Evolutionary conservation across 2,113 vertebrate species (phyloP), one percentile per base, ranked within the genome.

Genomic region (Phodopus roborovskii): DNA sequence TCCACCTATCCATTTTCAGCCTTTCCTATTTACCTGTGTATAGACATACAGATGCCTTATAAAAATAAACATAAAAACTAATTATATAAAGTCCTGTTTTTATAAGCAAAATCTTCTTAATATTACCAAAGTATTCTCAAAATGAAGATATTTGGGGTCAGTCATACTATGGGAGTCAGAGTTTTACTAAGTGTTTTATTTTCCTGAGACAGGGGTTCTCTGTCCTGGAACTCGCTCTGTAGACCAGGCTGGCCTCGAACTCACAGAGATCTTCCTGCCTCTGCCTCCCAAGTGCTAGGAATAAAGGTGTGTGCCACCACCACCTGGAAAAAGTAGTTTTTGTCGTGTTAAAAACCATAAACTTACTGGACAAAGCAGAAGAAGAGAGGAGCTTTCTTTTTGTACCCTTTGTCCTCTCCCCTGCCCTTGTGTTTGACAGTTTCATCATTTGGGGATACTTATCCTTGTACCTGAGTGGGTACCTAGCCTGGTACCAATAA

Each of bases 391-490:
- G 50, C 79, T 36, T 82, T 68, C 62, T 85, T 42, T 17, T 20
- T 66, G 1, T 86, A 30, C 16, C 22, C 24, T 4, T 45, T 64
- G 24, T 42, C 16, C 36, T 39, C 15, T 42, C 39, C 26, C 8
- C 22, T 45, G 58, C 2, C 58, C 42, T 75, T 33, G 45, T 71
- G 1, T 10, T 30, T 56, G 70, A 58, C 19, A 70, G 53, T 90
- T 64, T 95, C 24, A 95, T 85, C 50, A 90, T 64, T 77, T 92
- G 50, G 68, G 42, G 15, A 50, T 90, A 79, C 79, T 62, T 97
- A 75, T 58, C 30, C 66, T 92, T 5, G 26, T 84, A 85, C 62
- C 30, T 89, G 50, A 74, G 22, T 86, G 42, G 3, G 20, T 39
- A 3, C 11, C 50, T 85, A 13, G 22, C 15, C 30, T 95, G 1